Evolutionary conservation across 2,797 vertebrate genomes (phyloP).

Genomic region (Taeniopygia guttata): DNA sequence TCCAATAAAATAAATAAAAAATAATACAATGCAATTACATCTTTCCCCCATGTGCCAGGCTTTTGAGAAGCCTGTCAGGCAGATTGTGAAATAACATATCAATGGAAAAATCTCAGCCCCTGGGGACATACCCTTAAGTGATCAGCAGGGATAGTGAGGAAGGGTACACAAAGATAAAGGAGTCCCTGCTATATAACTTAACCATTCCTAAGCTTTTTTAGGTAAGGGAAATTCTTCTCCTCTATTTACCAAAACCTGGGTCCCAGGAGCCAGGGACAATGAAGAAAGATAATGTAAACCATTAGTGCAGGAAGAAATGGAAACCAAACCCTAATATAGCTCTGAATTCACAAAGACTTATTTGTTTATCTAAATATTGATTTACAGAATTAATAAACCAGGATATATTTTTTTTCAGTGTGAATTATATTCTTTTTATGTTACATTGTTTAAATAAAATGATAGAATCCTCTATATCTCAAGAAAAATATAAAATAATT

Average conservation of each 20-base stretch:
- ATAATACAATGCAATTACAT: background rate
- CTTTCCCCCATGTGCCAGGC: rapidly evolving
- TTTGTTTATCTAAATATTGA: background rate
- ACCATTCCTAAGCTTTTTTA: background rate
- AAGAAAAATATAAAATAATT: background rate
- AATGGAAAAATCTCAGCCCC: background rate
- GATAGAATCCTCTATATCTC: rapidly evolving
- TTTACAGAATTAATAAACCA: background rate
- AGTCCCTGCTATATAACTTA: background rate
- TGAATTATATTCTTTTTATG: background rate
- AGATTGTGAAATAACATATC: background rate
- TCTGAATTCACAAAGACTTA: background rate
- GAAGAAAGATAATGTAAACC: background rate
- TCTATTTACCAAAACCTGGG: background rate
- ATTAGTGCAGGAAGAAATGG: background rate
- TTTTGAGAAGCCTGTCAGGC: background rate
- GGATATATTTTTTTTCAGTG: background rate
- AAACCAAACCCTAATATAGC: background rate
- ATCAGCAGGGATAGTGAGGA: background rate
- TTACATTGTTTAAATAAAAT: background rate
- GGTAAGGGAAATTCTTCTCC: background rate
- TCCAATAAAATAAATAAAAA: background rate
- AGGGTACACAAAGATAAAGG: background rate
- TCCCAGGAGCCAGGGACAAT: background rate
- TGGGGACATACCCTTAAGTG: background rate